Conservation (phyloP, 2,888 invertebrate genomes). For the Trichacis sp. region DNA sequence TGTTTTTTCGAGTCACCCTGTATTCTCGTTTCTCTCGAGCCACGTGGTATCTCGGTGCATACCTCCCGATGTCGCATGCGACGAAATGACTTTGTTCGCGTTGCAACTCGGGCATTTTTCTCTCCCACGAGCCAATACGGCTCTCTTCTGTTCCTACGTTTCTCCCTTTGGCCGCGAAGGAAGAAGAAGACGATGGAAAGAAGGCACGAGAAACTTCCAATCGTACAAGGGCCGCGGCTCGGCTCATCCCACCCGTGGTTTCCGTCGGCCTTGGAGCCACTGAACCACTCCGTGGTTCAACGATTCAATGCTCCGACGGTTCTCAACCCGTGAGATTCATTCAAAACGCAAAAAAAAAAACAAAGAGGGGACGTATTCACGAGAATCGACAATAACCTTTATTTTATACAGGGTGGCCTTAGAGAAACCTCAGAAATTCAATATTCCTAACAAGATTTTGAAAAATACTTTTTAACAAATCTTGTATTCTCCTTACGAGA, state of each 20-base stretch:
- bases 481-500: no score
- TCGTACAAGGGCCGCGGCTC: conserved; percentile 40
- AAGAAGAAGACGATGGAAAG: conserved; percentile 37
- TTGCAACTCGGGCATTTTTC: conserved; percentile 28
- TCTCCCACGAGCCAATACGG: conserved; percentile 31
- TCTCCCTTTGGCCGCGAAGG: not conserved
- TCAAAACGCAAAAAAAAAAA: not conserved
- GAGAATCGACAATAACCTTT: no score
- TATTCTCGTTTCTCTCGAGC: no score
- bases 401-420: no score
- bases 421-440: no score
- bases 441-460: no score
- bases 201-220: conserved; percentile 45
- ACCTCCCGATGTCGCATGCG: conserved; percentile 15
- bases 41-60: conserved; percentile 24
- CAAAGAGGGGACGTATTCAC: no score
- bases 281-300: conserved; percentile 70
- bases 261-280: conserved; percentile 70
- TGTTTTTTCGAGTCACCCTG: no score
- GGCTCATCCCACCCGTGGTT: conserved; percentile 66
- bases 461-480: no score
- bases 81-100: conserved; percentile 21
- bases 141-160: conserved; percentile 14
- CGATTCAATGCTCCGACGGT: conserved; percentile 66
- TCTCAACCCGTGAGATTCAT: conserved; percentile 53